Percentiles rank a stretch among this genome's conserved stretches.
Evolutionary conservation across 1,140 invertebrate species (phyloP).

Genomic region (Zaprionus taronus): DNA sequence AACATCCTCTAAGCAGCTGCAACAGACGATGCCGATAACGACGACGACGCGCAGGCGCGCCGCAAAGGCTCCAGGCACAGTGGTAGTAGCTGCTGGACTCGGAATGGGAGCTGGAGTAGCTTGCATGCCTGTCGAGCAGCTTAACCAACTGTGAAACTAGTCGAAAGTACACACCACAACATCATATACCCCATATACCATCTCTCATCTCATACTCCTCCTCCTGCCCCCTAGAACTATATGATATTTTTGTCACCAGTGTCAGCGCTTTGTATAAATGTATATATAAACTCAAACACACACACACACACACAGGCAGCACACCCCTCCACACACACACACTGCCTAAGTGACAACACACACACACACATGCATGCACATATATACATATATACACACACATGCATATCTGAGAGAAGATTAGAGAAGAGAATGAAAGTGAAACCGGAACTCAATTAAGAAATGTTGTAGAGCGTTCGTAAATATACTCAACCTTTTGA

Average conservation of each 20-base stretch:
- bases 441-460: slow-evolving; percentile 35
- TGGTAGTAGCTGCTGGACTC: slow-evolving; percentile 3
- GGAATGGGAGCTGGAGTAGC: slow-evolving; percentile 1
- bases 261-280: slow-evolving; percentile 35
- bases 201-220: not conserved
- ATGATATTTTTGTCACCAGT: slow-evolving; percentile 27
- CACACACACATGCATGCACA: slow-evolving; percentile 1
- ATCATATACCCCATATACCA: not conserved
- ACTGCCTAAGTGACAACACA: not conserved
- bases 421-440: not conserved
- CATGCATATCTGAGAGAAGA: slow-evolving; percentile 8
- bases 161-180: slow-evolving; percentile 34
- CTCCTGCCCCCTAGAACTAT: slow-evolving; percentile 4
- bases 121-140: slow-evolving; percentile 19
- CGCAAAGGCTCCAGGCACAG: slow-evolving; percentile 1
- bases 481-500: slow-evolving; percentile 29
- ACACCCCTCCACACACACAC: not conserved
- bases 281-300: slow-evolving; percentile 19
- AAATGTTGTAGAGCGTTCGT: slow-evolving; percentile 10
- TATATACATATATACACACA: not conserved
- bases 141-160: slow-evolving; percentile 69
- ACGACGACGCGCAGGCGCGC: slow-evolving; percentile 32
- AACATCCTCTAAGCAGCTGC: not conserved
- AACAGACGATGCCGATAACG: not conserved
- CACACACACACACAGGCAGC: slow-evolving; percentile 25